A percentile compares a stretch with the other conserved stretches of the same genome.
phyloP scores from a whole-genome alignment of 2,797 vertebrate genomes.

The Scyliorhinus canicula region DNA sequence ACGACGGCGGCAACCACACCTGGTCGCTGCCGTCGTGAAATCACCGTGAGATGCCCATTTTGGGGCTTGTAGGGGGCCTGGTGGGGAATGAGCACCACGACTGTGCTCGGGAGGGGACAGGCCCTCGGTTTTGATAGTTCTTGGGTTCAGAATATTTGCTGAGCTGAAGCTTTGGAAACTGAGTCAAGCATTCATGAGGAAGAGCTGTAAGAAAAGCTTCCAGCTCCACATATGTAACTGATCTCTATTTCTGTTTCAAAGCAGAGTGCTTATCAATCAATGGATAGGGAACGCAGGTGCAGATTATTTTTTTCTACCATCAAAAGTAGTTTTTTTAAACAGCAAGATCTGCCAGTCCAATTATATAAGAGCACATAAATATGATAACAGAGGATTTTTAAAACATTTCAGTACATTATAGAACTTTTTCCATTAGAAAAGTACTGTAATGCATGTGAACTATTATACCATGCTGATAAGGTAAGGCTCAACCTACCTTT shows the following conservation, averaged over 20 bases:
- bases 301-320: background rate
- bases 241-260: background rate
- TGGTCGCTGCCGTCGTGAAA: too few species aligned
- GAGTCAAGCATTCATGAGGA: background rate
- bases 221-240: background rate
- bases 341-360: background rate
- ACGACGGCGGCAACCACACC: too few species aligned
- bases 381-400: background rate
- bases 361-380: background rate
- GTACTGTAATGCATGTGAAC: background rate
- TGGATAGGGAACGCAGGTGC: background rate
- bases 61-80: too few species aligned
- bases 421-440: background rate
- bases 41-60: too few species aligned
- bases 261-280: background rate
- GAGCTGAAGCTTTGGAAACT: background rate
- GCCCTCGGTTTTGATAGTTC: background rate
- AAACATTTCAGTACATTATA: background rate
- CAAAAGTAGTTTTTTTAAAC: background rate
- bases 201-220: background rate
- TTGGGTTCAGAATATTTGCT: background rate
- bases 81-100: too few species aligned
- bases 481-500: background rate
- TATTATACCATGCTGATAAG: background rate
- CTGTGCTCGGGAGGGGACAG: too few species aligned